Evolutionary conservation across 2,113 vertebrate species (phyloP).

Genomic region (Nesogale talazaci): DNA sequence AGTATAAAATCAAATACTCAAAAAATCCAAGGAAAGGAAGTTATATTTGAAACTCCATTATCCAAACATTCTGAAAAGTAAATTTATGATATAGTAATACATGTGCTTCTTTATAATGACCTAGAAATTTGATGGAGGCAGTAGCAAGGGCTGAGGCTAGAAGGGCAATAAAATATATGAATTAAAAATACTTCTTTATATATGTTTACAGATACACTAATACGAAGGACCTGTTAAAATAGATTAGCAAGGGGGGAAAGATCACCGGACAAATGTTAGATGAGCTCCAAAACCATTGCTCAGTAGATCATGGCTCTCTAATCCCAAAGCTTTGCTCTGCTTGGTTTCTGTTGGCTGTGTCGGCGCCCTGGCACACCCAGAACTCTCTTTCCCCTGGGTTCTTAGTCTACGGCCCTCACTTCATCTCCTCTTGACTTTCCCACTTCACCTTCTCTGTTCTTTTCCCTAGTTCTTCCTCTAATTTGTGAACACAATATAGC

Average conservation of each 20-base stretch:
- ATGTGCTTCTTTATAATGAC: neutral
- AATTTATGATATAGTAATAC: neutral
- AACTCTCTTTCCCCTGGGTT: neutral
- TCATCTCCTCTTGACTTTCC: neutral
- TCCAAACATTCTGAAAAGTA: conserved; percentile 18
- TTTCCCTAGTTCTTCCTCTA: neutral
- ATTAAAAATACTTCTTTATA: neutral
- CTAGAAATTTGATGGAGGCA: neutral
- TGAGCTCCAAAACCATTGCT: neutral
- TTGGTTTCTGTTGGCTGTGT: neutral
- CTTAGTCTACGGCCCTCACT: neutral
- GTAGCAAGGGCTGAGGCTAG: neutral
- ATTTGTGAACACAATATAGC: neutral
- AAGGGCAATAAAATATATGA: neutral
- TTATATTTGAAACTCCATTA: neutral
- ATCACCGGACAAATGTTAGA: neutral
- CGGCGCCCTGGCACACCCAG: neutral
- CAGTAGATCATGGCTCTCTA: neutral
- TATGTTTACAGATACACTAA: neutral
- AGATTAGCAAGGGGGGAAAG: neutral
- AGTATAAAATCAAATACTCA: neutral
- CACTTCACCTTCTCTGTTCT: neutral
- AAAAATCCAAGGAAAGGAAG: conserved; percentile 15
- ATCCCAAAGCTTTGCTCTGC: neutral
- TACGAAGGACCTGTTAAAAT: neutral